Evolutionary conservation across 2,113 vertebrate genomes (phyloP).

Genomic region (Oreochromis niloticus): DNA sequence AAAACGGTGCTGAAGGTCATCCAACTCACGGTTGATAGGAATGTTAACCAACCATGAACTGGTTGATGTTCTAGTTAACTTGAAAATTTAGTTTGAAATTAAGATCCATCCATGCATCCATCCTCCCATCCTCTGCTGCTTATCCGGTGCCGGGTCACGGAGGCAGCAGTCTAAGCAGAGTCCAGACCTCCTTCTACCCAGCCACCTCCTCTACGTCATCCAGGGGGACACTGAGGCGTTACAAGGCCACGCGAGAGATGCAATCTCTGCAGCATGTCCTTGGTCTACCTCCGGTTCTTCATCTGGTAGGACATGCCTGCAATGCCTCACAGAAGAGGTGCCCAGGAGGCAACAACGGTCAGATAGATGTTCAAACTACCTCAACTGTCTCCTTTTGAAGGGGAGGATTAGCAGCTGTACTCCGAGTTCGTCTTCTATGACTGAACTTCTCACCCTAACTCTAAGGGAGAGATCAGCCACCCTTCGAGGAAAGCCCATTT

Average conservation of each 20-base stretch:
- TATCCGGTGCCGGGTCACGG: fast-evolving
- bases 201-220: background rate
- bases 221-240: background rate
- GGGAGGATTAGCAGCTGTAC: background rate
- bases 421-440: background rate
- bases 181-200: background rate
- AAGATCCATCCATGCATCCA: background rate
- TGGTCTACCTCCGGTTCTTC: background rate
- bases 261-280: background rate
- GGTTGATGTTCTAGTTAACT: background rate
- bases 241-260: background rate
- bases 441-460: background rate
- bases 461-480: background rate
- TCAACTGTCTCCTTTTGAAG: background rate
- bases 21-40: background rate
- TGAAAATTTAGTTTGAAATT: background rate
- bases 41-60: background rate
- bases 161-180: background rate
- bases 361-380: background rate
- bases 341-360: background rate
- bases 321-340: background rate
- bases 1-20: fast-evolving
- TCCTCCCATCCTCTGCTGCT: background rate
- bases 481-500: background rate
- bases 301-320: background rate